Evolutionary conservation across 2,797 vertebrate genomes (phyloP).

Genomic region (Rhabdomys pumilio): DNA sequence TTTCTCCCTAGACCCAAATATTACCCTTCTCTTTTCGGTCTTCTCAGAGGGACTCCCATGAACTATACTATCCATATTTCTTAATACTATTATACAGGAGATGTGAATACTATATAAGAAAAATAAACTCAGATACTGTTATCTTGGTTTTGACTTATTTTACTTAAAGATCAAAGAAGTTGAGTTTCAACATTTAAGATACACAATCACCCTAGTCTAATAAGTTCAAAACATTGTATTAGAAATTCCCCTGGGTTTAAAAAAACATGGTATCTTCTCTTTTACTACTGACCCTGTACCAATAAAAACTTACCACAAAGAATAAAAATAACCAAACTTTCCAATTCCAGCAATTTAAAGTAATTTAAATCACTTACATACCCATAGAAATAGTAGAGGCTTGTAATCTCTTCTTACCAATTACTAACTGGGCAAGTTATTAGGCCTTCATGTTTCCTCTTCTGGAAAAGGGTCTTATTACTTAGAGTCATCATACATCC

Average conservation of each 20-base stretch:
- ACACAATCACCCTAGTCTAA: slow-evolving; percentile 59
- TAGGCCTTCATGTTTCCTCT: slow-evolving; percentile 8
- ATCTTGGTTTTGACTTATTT: neutral
- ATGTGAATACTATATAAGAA: slow-evolving; percentile 40
- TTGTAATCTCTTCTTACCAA: slow-evolving; percentile 65
- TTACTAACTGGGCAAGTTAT: slow-evolving; percentile 70
- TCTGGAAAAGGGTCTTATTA: slow-evolving; percentile 55
- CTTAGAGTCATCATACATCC: slow-evolving; percentile 59
- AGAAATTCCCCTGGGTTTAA: slow-evolving; percentile 64
- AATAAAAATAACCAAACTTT: slow-evolving; percentile 68
- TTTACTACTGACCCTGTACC: slow-evolving; percentile 43
- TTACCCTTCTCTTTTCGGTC: slow-evolving; percentile 27
- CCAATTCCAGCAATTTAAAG: slow-evolving; percentile 37
- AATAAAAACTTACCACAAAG: slow-evolving; percentile 69
- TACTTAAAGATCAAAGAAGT: slow-evolving; percentile 49
- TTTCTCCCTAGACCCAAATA: slow-evolving; percentile 62
- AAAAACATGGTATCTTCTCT: slow-evolving; percentile 32
- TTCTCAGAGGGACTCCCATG: neutral
- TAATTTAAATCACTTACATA: slow-evolving; percentile 76
- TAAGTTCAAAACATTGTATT: slow-evolving; percentile 61
- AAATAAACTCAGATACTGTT: slow-evolving; percentile 63
- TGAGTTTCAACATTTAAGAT: slow-evolving; percentile 61
- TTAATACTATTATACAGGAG: slow-evolving; percentile 33
- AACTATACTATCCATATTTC: slow-evolving; percentile 66
- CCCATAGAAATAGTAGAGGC: neutral